Evolutionary conservation across 37 sponge, comb jelly and placozoan species (phyloP).

Genomic region (Corticium candelabrum): DNA sequence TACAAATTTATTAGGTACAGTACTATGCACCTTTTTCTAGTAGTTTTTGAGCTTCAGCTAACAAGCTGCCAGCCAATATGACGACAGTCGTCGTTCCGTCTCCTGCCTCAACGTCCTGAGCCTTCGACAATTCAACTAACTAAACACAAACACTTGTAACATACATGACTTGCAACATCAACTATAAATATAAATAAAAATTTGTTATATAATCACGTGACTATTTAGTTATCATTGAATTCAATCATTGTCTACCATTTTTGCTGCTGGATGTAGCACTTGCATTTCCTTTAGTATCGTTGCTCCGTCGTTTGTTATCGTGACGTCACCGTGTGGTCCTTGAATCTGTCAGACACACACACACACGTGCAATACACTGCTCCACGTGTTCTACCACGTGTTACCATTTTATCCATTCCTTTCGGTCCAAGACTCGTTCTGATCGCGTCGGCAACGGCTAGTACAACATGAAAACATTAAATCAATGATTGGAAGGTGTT

Average conservation of each 20-base stretch:
- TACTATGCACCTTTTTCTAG: conserved; percentile 78
- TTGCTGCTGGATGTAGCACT: conserved; percentile 94
- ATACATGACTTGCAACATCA: not conserved
- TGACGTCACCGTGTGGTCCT: conserved; percentile 77
- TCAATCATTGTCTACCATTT: conserved; percentile 58
- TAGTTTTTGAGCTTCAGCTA: conserved; percentile 73
- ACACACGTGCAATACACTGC: conserved; percentile 2
- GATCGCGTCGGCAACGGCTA: conserved; percentile 97
- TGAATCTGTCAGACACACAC: conserved; percentile 51
- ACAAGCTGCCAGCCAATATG: conserved; percentile 85
- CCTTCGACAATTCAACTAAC: conserved; percentile 98
- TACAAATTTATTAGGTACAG: too few species aligned
- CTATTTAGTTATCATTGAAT: conserved; percentile 1
- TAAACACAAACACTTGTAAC: conserved; percentile 14
- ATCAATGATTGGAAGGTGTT: not conserved
- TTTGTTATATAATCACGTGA: not conserved
- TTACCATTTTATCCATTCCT: conserved; percentile 99
- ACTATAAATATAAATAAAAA: not conserved
- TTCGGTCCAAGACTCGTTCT: conserved; percentile 98
- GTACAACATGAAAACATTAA: not conserved
- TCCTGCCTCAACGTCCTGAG: conserved; percentile 98
- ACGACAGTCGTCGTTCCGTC: conserved; percentile 99
- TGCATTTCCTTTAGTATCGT: conserved; percentile 99
- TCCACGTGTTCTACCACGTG: not conserved
- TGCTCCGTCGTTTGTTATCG: conserved; percentile 99